Evolutionary conservation across 2,888 invertebrate genomes (phyloP).

Genomic region (Ormyrus rosae): DNA sequence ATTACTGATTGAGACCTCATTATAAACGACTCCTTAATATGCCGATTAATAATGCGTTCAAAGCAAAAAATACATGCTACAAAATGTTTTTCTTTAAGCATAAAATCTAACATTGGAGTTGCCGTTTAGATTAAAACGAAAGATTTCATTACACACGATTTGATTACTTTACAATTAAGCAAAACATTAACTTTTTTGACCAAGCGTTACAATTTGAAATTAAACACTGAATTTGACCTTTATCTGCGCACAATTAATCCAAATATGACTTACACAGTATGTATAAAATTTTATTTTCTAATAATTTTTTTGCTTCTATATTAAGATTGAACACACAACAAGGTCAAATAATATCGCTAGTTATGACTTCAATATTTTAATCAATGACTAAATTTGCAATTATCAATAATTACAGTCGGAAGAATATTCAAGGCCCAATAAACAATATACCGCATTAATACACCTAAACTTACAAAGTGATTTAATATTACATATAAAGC

Average conservation of each 20-base stretch:
- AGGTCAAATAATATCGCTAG: conserved; percentile 6
- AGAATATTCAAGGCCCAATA: conserved; percentile 14
- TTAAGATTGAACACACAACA: not conserved
- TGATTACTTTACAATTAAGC: too few relatives aligned
- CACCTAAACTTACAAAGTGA: conserved; percentile 16
- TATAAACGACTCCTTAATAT: conserved; percentile 8
- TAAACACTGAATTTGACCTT: too few relatives aligned
- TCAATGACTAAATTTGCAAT: conserved; percentile 13
- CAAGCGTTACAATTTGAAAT: too few relatives aligned
- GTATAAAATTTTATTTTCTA: not conserved
- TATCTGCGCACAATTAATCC: too few relatives aligned
- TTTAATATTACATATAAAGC: not conserved
- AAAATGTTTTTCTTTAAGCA: too few relatives aligned
- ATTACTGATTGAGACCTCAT: conserved; percentile 21
- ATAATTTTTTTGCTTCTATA: conserved; percentile 10
- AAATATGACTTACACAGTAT: not conserved
- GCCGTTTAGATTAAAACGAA: too few relatives aligned
- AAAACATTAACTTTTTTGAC: too few relatives aligned
- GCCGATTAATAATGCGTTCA: too few relatives aligned
- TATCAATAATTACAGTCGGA: conserved; percentile 6
- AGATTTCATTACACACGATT: too few relatives aligned
- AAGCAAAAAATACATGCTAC: too few relatives aligned
- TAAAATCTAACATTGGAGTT: too few relatives aligned
- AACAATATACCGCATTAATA: conserved; percentile 24
- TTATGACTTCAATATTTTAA: conserved; percentile 31